Base-by-base conservation (phyloP, 2,113 vertebrate species). In the Pelecanus crispus region DNA sequence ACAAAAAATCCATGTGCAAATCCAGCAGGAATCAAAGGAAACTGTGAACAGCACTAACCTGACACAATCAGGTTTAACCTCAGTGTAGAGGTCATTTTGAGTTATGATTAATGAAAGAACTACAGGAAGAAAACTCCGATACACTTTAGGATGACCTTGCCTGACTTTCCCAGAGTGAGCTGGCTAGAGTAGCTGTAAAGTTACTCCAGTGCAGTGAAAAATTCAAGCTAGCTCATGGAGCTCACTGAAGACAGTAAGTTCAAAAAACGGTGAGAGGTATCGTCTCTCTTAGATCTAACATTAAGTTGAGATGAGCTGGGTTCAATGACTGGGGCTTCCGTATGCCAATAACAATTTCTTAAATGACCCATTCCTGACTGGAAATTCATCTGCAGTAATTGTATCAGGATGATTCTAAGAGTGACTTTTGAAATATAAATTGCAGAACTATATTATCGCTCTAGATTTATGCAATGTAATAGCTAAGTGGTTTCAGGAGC, bases 371-470 rank as follows among this genome's bases (percentile, higher is more conserved):
- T 22, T 90, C 59, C 81, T 70, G 55, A 63, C 67, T 90, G 67
- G 58, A 86, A 93, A 90, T 81, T 70, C 50, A 93, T 86, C 71
- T 47, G 25, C 62, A 73, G 62, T 95, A 96, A 93, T 91, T 92
- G 50, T 62, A 92, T 77, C 74, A 77, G 80, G 59, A 87, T 34
- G 58, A 93, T 47, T 92, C 44, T 70, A 65, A 61, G 67, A 96
- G 50, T 73, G 62, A 73, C 59, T 94, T 96, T 61, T 81, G 63
- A 94, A 95, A 94, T 81, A 67, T 55, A 92, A 90, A 95, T 88
- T 92, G 85, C 71, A 96, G 88, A 93, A 90, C 75, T 62, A 12
- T 81, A 55, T 82, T 88, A 94, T 58, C 7, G 0, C 42, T 53
- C 42, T 20, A 81, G 74, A 96, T 94, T 93, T 92, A 95, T 67